phyloP scores from a whole-genome alignment of 2,888 invertebrate species.

The Oegoconia quadripuncta region DNA sequence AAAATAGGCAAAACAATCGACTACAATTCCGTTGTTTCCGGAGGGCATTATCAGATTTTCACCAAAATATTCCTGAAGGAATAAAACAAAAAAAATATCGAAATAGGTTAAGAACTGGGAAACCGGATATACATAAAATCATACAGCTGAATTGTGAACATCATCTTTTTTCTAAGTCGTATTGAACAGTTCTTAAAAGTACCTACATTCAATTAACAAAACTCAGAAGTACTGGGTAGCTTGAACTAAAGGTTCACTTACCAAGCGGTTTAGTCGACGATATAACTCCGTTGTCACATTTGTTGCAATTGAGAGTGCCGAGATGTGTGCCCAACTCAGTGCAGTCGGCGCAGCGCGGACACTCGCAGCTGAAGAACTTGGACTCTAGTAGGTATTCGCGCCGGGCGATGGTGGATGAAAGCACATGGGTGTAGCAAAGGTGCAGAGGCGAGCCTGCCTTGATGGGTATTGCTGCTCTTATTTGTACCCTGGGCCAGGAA shows the following conservation, averaged over 20 bases:
- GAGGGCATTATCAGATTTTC: too few relatives aligned
- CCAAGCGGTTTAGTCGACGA: constrained; percentile 83
- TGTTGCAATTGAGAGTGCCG: constrained; percentile 88
- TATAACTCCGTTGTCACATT: constrained; percentile 85
- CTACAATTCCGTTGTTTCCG: too few relatives aligned
- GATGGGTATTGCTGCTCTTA: constrained; percentile 84
- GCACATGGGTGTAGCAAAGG: constrained; percentile 87
- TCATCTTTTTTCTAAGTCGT: too few relatives aligned
- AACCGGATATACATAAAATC: too few relatives aligned
- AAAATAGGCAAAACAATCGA: too few relatives aligned
- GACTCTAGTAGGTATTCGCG: constrained; percentile 84
- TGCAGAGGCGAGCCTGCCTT: constrained; percentile 82
- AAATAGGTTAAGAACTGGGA: too few relatives aligned
- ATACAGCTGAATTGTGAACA: too few relatives aligned
- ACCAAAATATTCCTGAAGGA: too few relatives aligned
- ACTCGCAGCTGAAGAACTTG: constrained; percentile 89
- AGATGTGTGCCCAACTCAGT: constrained; percentile 89
- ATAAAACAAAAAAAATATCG: too few relatives aligned
- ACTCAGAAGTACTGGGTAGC: too few relatives aligned
- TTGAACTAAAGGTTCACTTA: constrained; percentile 43
- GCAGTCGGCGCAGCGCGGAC: constrained; percentile 87
- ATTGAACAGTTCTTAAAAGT: too few relatives aligned
- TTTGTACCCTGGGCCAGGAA: constrained; percentile 75
- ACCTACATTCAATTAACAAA: too few relatives aligned
- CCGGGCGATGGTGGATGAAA: constrained; percentile 85